A percentile compares a stretch with the other conserved stretches of the same genome.
phyloP scores from a whole-genome alignment of 2,113 vertebrate genomes.

The Ctenodactylus gundi region DNA sequence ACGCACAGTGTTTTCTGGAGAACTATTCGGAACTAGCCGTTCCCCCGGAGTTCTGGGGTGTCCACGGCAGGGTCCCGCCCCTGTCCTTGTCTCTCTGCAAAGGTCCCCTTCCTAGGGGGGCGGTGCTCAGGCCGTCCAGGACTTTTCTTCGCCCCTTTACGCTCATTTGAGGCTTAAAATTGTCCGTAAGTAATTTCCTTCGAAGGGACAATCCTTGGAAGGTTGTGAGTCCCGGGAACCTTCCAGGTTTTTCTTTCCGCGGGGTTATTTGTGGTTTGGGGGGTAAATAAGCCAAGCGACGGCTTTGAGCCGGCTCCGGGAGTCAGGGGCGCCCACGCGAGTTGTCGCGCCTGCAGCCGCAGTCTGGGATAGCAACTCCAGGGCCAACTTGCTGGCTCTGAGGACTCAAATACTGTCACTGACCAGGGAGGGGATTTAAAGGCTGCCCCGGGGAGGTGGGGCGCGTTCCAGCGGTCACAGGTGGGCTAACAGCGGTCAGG shows the following conservation, averaged over 20 bases:
- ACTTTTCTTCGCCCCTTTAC: background rate
- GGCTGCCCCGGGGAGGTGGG: background rate
- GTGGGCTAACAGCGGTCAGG: background rate
- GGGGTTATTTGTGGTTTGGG: background rate
- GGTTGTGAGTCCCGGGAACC: background rate
- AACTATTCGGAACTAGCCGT: background rate
- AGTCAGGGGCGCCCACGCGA: background rate
- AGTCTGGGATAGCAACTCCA: background rate
- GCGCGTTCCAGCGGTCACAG: background rate
- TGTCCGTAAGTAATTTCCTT: background rate
- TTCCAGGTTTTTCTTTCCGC: background rate
- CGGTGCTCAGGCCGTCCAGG: background rate
- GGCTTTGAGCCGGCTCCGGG: background rate
- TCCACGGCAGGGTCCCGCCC: background rate
- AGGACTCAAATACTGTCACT: background rate
- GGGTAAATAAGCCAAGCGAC: background rate
- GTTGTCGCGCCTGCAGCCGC: background rate
- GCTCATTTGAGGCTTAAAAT: background rate
- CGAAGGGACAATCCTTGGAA: background rate
- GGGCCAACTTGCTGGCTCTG: background rate
- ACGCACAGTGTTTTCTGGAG: background rate
- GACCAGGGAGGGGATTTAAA: background rate
- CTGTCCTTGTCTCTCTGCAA: background rate
- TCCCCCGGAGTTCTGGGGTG: background rate
- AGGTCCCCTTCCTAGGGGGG: background rate